Conservation (phyloP, 1,140 invertebrate genomes). For the Magallana ariakensis region DNA sequence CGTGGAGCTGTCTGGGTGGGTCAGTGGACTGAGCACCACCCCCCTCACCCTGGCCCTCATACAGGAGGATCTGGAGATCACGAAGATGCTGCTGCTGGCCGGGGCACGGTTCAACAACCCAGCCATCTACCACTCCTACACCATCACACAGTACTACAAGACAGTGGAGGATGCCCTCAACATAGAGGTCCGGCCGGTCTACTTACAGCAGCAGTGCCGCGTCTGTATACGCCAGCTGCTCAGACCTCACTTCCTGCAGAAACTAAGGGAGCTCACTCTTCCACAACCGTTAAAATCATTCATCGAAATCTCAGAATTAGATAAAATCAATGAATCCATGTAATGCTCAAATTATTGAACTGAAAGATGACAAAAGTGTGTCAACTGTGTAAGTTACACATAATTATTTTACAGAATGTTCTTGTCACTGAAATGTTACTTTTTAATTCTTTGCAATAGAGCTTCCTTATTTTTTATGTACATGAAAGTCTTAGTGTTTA, state of each 20-base stretch:
- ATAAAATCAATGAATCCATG: neutral
- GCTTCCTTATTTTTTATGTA: no score
- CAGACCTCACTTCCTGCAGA: conserved; percentile 62
- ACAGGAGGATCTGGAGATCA: conserved; percentile 61
- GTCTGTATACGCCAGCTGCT: conserved; percentile 62
- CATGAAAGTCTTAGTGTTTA: no score
- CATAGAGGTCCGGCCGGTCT: conserved; percentile 63
- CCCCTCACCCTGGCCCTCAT: conserved; percentile 62
- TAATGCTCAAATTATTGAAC: neutral
- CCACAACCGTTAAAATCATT: conserved; percentile 59
- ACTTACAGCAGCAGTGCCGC: conserved; percentile 66
- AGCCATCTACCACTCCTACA: conserved; percentile 61
- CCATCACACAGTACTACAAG: conserved; percentile 60
- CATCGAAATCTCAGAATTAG: conserved; percentile 58
- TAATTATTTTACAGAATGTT: no score
- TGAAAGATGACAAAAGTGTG: no score
- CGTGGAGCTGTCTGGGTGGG: conserved; percentile 60
- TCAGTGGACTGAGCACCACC: conserved; percentile 59
- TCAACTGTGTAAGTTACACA: no score
- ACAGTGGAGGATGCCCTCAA: conserved; percentile 61
- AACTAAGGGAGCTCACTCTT: conserved; percentile 59
- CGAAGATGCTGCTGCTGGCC: conserved; percentile 65
- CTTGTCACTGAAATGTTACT: no score
- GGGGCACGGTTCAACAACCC: conserved; percentile 63
- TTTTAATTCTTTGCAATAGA: no score